Conservation (phyloP, 2,888 invertebrate species). For the Cryptocephalus moraei region DNA sequence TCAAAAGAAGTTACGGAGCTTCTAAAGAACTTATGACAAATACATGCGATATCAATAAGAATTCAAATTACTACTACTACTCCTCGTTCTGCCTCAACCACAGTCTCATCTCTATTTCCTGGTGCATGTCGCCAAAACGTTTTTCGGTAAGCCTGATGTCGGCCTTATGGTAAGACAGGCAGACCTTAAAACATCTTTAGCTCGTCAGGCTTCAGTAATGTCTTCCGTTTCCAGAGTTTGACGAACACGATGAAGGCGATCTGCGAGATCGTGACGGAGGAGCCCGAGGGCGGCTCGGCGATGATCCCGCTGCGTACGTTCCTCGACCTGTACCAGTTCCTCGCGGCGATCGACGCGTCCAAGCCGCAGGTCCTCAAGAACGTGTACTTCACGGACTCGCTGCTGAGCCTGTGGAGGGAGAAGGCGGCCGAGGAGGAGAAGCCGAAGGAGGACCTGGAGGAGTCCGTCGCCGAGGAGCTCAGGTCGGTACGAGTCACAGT, state of each 20-base stretch:
- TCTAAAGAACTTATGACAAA: too few relatives aligned
- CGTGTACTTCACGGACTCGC: constrained; percentile 29
- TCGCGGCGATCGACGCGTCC: constrained; percentile 49
- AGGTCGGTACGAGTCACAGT: constrained; percentile 3
- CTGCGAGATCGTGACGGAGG: constrained; percentile 72
- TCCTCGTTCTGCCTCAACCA: too few relatives aligned
- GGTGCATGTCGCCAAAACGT: too few relatives aligned
- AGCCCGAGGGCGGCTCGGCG: constrained; percentile 74
- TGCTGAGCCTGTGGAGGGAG: constrained; percentile 25
- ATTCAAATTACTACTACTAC: too few relatives aligned
- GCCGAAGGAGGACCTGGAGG: constrained; percentile 16
- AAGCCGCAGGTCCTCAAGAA: constrained; percentile 29
- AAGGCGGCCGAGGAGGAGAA: constrained; percentile 16
- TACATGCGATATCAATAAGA: too few relatives aligned
- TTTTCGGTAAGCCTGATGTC: too few relatives aligned
- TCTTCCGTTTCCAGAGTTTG: constrained; percentile 50
- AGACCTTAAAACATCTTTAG: too few relatives aligned
- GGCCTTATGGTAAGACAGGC: too few relatives aligned
- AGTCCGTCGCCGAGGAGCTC: constrained; percentile 11
- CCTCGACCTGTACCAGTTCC: constrained; percentile 45
- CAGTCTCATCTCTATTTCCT: too few relatives aligned
- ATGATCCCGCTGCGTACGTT: constrained; percentile 59
- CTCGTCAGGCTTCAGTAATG: too few relatives aligned
- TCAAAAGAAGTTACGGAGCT: too few relatives aligned
- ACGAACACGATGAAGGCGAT: constrained; percentile 69